Conservation (phyloP, 1,140 invertebrate genomes). For the Hypsibius dujardini region DNA sequence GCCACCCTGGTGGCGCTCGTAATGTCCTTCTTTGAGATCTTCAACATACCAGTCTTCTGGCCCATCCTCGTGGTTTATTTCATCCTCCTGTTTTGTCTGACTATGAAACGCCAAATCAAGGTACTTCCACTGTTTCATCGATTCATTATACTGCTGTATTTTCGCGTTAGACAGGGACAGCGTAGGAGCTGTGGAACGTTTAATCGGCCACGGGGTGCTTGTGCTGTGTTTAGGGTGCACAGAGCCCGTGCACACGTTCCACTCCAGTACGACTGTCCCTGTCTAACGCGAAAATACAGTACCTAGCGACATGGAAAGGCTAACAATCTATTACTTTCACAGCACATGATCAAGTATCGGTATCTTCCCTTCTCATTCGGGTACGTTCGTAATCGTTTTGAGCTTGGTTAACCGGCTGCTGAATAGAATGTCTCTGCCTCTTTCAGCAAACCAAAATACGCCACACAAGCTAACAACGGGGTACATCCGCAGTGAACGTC, state of each 20-base stretch:
- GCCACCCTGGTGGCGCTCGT: conserved; percentile 74
- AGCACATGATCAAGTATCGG: conserved; percentile 99
- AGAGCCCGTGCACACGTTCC: too few species aligned
- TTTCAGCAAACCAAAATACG: too few species aligned
- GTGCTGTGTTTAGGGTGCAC: too few species aligned
- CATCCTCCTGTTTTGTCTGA: conserved; percentile 89
- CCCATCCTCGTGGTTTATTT: conserved; percentile 99
- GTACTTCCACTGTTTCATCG: conserved; percentile 34
- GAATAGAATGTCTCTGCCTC: too few species aligned
- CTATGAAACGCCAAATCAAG: conserved; percentile 99
- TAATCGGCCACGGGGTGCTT: too few species aligned
- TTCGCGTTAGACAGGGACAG: too few species aligned
- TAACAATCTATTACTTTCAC: conserved; percentile 34
- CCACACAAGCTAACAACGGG: too few species aligned
- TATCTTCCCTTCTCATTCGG: conserved; percentile 96
- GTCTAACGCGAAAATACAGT: too few species aligned
- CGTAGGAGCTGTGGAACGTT: too few species aligned
- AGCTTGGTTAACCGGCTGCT: conserved; percentile 32
- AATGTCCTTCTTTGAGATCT: conserved; percentile 91
- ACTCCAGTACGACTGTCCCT: background rate
- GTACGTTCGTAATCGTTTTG: conserved; percentile 43
- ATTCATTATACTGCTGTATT: too few species aligned
- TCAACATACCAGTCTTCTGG: conserved; percentile 99
- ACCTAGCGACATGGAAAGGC: too few species aligned
- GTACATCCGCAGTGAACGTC: too few species aligned